phyloP scores from a whole-genome alignment of 2,113 vertebrate genomes.

The Tringa solitaria region DNA sequence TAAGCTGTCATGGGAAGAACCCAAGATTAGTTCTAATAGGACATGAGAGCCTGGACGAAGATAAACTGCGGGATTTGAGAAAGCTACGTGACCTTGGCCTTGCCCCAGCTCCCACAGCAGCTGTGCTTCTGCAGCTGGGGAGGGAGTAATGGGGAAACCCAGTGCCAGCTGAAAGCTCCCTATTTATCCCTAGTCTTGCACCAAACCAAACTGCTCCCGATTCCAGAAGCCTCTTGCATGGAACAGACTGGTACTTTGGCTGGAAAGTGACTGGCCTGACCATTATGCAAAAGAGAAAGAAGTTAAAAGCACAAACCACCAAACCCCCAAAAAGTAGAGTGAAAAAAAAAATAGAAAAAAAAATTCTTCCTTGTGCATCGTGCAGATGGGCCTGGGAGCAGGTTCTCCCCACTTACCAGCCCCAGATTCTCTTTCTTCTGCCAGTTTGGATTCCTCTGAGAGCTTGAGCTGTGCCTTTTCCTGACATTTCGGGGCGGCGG shows the following conservation, averaged over 20 bases:
- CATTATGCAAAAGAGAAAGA: neutral
- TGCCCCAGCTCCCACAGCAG: conserved; percentile 20
- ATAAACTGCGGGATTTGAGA: conserved; percentile 2
- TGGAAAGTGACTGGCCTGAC: neutral
- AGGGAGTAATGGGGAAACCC: accelerated
- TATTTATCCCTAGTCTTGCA: neutral
- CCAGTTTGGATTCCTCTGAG: neutral
- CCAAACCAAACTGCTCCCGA: neutral
- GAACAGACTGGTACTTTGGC: neutral
- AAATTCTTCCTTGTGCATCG: neutral
- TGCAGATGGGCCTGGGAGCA: neutral
- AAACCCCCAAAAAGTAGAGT: neutral
- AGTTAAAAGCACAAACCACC: neutral
- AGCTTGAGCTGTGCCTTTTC: neutral
- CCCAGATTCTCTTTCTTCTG: neutral
- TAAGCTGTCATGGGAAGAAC: conserved; percentile 32
- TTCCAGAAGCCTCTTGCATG: neutral
- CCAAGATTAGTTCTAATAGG: neutral
- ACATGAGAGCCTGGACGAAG: neutral
- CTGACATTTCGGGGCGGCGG: accelerated
- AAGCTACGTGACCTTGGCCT: conserved; percentile 12
- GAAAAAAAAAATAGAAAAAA: neutral
- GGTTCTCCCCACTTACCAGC: neutral
- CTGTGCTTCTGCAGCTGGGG: conserved; percentile 34
- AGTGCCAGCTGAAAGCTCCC: neutral